Percentiles rank a stretch among this genome's conserved stretches.
Conservation (phyloP, 1,140 invertebrate genomes). For the Helicorthomorpha holstii region DNA sequence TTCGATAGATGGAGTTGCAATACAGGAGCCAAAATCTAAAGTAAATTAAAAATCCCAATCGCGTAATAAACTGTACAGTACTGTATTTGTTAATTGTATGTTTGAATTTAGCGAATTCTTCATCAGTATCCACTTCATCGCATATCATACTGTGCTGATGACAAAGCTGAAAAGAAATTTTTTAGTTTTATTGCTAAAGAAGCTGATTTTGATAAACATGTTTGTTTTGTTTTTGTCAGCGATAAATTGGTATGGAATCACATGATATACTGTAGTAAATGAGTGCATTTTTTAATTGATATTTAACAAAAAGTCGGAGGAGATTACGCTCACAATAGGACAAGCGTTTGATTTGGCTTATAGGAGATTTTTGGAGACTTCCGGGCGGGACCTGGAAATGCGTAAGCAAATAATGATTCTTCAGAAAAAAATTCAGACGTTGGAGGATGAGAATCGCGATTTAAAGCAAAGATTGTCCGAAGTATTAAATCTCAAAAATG, state of each 20-base stretch:
- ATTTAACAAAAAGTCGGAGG: slow-evolving; percentile 47
- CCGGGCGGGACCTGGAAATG: slow-evolving; percentile 51
- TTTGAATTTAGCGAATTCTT: slow-evolving; percentile 44
- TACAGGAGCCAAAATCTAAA: slow-evolving; percentile 59
- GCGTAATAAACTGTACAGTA: too few relatives aligned
- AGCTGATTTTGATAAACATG: slow-evolving; percentile 58
- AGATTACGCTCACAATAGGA: slow-evolving; percentile 90
- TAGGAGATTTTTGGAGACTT: slow-evolving; percentile 55
- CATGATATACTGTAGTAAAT: background rate
- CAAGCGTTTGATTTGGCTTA: slow-evolving; percentile 97
- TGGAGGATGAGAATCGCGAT: slow-evolving; percentile 50
- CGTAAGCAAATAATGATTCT: slow-evolving; percentile 49
- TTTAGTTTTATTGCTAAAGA: slow-evolving; percentile 95
- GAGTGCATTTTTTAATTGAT: slow-evolving; percentile 5
- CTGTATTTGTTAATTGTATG: too few relatives aligned
- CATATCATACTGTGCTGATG: slow-evolving; percentile 95
- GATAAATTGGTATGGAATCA: slow-evolving; percentile 58
- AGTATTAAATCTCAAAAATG: slow-evolving; percentile 21
- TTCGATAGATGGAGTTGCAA: slow-evolving; percentile 85
- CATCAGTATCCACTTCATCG: slow-evolving; percentile 92
- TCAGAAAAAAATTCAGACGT: slow-evolving; percentile 49
- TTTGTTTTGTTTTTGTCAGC: slow-evolving; percentile 90
- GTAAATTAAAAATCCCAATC: slow-evolving; percentile 20
- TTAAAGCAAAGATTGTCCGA: slow-evolving; percentile 33
- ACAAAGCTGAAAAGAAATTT: slow-evolving; percentile 92